Conservation (phyloP, 2,888 invertebrate genomes). For the Tetropium fuscum region DNA sequence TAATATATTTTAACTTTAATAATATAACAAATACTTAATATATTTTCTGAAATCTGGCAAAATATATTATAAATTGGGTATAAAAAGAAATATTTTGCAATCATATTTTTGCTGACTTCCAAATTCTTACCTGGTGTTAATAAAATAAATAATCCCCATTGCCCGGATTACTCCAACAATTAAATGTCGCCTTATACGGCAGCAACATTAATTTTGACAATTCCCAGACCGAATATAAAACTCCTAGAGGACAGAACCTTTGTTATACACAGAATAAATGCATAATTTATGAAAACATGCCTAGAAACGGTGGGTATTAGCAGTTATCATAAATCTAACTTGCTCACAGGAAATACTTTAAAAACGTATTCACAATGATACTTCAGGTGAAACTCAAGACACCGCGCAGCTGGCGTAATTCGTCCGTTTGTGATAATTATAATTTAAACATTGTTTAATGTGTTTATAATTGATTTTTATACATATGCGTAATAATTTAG, state of each 20-base stretch:
- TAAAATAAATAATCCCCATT: too few relatives aligned
- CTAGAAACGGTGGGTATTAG: constrained; percentile 13
- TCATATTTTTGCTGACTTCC: too few relatives aligned
- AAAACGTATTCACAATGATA: constrained; percentile 51
- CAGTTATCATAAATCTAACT: constrained; percentile 44
- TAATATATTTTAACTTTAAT: too few relatives aligned
- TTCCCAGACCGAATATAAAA: too few relatives aligned
- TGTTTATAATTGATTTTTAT: constrained; percentile 40
- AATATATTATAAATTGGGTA: too few relatives aligned
- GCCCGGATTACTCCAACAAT: too few relatives aligned
- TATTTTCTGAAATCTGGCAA: too few relatives aligned
- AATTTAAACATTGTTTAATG: constrained; percentile 38
- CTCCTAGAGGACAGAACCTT: not conserved
- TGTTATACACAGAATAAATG: constrained; percentile 5
- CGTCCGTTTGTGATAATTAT: constrained; percentile 39
- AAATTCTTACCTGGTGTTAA: too few relatives aligned
- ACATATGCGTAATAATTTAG: not conserved
- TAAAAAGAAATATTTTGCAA: too few relatives aligned
- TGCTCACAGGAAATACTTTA: constrained; percentile 48
- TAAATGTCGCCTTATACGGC: too few relatives aligned
- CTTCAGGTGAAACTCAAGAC: constrained; percentile 50
- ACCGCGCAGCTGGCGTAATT: constrained; percentile 37
- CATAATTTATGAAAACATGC: constrained; percentile 37
- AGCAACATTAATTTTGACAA: too few relatives aligned
- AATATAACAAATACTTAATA: too few relatives aligned